A percentile compares a stretch with the other conserved stretches of the same genome.
phyloP scores from a whole-genome alignment of 35 echinoderm and acorn worm species.

The Amphiura filiformis region DNA sequence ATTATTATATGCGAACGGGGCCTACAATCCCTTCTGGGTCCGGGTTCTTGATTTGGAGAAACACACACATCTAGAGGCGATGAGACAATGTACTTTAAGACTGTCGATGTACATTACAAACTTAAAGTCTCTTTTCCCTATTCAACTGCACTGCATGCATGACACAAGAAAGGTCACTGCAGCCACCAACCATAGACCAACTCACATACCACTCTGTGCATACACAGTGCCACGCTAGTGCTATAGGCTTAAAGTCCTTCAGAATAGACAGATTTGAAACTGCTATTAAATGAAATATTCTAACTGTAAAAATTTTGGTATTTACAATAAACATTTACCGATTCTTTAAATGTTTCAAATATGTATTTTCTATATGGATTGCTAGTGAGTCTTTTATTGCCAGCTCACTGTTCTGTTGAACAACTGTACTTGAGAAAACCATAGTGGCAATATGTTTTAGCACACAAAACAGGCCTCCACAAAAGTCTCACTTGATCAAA shows the following conservation, averaged over 20 bases:
- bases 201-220: not conserved
- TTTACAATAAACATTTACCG: not conserved
- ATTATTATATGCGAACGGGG: too few relatives aligned
- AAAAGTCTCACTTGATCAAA: not conserved
- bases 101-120: too few relatives aligned
- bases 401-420: not conserved
- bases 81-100: too few relatives aligned
- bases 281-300: not conserved
- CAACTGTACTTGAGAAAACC: not conserved
- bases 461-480: not conserved
- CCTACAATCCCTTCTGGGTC: too few relatives aligned
- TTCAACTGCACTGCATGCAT: too few relatives aligned
- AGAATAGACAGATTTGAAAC: not conserved
- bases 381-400: not conserved
- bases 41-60: too few relatives aligned
- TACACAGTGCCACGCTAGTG: not conserved
- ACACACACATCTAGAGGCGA: too few relatives aligned
- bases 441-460: not conserved
- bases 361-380: not conserved
- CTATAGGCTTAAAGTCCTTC: not conserved
- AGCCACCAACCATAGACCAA: not conserved
- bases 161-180: too few relatives aligned
- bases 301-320: not conserved
- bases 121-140: too few relatives aligned
- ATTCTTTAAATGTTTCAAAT: not conserved